These are phyloP conservation scores for Amphibalanus amphitrite DNA, from an alignment of 1,140 invertebrate species.

Conservation along the genomic window DNA sequence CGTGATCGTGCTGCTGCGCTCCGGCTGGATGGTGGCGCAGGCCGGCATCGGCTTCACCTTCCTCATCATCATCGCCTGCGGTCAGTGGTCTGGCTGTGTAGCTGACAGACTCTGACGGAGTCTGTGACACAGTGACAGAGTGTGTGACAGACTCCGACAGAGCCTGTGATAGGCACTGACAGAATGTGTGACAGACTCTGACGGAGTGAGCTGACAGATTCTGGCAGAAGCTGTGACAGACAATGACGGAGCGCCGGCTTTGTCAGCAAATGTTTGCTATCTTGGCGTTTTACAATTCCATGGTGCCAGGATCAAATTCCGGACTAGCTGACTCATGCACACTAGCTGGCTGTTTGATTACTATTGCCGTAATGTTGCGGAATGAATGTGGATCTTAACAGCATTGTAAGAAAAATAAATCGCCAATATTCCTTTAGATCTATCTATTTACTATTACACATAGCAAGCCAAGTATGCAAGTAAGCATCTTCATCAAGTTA, in stretches of 20 bases:
- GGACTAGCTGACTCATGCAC: too few species aligned
- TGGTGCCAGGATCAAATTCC: too few species aligned
- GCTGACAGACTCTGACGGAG: not conserved
- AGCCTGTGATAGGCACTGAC: not conserved
- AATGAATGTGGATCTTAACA: too few species aligned
- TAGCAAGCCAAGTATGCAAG: too few species aligned
- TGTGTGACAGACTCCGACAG: not conserved
- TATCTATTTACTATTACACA: too few species aligned
- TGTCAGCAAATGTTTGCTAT: not conserved
- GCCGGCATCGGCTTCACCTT: slow-evolving; percentile 76
- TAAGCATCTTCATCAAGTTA: too few species aligned
- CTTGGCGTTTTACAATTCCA: too few species aligned
- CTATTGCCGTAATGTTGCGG: too few species aligned
- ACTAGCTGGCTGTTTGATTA: too few species aligned
- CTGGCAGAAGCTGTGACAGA: not conserved
- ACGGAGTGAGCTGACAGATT: not conserved
- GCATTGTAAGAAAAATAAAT: too few species aligned
- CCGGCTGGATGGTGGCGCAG: slow-evolving; percentile 92
- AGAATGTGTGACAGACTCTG: not conserved
- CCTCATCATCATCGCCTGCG: slow-evolving; percentile 69
- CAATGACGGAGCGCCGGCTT: not conserved
- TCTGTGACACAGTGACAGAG: slow-evolving; percentile 18
- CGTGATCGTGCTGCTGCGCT: slow-evolving; percentile 86
- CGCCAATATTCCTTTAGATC: too few species aligned
- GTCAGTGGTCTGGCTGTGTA: slow-evolving; percentile 27